Evolutionary conservation across 37 sponge, comb jelly and placozoan species (phyloP).

Genomic region (Tethya wilhelma): DNA sequence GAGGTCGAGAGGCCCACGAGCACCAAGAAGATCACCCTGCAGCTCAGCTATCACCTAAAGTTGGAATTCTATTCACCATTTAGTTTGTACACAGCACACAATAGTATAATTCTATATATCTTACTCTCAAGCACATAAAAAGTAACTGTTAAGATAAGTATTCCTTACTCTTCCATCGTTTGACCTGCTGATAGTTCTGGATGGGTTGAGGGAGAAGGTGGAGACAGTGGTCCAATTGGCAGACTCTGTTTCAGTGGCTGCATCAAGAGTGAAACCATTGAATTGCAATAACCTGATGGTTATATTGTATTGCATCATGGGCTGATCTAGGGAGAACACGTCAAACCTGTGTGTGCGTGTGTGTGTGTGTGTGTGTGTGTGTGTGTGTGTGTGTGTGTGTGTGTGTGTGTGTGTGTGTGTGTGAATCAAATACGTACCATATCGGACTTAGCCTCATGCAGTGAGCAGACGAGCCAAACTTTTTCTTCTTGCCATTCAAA

Average conservation of each 20-base stretch:
- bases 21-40: slow-evolving; percentile 72
- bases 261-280: slow-evolving; percentile 20
- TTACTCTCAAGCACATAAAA: not conserved
- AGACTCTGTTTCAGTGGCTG: not conserved
- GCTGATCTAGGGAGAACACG: slow-evolving; percentile 61
- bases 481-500: not conserved
- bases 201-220: slow-evolving; percentile 44
- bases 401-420: no score
- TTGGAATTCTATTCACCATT: not conserved
- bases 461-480: slow-evolving; percentile 50
- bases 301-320: slow-evolving; percentile 68
- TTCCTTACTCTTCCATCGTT: slow-evolving; percentile 66
- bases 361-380: no score
- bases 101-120: not conserved
- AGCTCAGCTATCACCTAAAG: slow-evolving; percentile 66
- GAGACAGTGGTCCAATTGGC: slow-evolving; percentile 62
- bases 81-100: not conserved
- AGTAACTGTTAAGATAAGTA: not conserved
- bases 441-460: slow-evolving; percentile 55
- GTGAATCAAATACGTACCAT: slow-evolving; percentile 57
- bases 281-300: slow-evolving; percentile 54
- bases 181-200: slow-evolving; percentile 59
- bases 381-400: no score
- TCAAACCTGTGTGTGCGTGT: slow-evolving; percentile 81
- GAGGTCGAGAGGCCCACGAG: slow-evolving; percentile 47